A percentile compares a stretch with the other conserved stretches of the same genome.
These are phyloP conservation scores for Neosilurus hyrtlii DNA, from an alignment of 2,797 vertebrate species.

Conservation along the genomic window DNA sequence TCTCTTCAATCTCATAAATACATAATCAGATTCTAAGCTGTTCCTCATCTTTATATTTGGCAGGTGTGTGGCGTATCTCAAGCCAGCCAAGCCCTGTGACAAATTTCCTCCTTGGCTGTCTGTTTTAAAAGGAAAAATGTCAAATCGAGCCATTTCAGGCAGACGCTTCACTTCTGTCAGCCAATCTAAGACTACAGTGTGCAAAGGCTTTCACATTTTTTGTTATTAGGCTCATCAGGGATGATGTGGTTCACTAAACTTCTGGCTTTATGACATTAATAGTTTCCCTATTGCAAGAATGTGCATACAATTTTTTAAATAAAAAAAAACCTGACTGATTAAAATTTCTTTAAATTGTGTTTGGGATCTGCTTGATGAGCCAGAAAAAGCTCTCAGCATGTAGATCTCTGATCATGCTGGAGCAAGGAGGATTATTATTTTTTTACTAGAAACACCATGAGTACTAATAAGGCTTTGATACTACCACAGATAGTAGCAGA, in stretches of 20 bases:
- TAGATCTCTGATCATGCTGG: conserved; percentile 18
- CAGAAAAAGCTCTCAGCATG: conserved; percentile 31
- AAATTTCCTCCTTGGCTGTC: not conserved
- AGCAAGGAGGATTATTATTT: not conserved
- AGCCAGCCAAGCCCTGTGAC: not conserved
- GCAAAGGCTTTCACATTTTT: not conserved
- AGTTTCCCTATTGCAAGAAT: not conserved
- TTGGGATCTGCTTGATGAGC: not conserved
- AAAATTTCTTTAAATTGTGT: not conserved
- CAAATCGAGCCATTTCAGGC: not conserved
- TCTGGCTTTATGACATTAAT: not conserved
- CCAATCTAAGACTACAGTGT: not conserved
- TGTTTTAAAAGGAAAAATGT: not conserved
- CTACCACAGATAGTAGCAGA: too few species aligned
- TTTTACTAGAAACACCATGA: conserved; percentile 8
- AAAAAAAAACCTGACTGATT: not conserved
- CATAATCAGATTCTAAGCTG: not conserved
- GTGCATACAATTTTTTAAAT: not conserved
- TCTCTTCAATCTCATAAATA: not conserved
- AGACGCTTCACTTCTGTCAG: not conserved
- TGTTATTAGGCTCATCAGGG: not conserved
- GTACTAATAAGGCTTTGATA: not conserved
- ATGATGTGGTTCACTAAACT: not conserved
- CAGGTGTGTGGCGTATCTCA: not conserved
- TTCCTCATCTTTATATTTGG: not conserved